Percentiles rank a stretch among this genome's conserved stretches.
These are phyloP conservation scores for Cheilosia scutellata DNA, from an alignment of 2,888 invertebrate species.

Conservation along the genomic window DNA sequence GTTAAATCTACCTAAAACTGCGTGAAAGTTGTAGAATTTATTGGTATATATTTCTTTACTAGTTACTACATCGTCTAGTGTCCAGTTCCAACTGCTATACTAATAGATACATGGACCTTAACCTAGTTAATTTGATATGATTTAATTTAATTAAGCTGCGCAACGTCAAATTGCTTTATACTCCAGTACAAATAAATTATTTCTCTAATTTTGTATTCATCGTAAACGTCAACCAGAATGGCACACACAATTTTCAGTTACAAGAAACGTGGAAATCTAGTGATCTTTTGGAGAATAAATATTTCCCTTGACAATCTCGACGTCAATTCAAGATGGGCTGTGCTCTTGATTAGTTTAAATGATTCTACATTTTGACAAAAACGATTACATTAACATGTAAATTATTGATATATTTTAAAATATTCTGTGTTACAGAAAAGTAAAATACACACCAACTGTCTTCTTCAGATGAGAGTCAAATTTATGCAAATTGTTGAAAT, in stretches of 20 bases:
- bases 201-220: not conserved
- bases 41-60: too few species aligned
- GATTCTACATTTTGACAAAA: not conserved
- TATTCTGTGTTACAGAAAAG: not conserved
- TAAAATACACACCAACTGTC: not conserved
- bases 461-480: not conserved
- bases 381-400: not conserved
- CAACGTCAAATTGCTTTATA: not conserved
- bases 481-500: not conserved
- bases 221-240: not conserved
- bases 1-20: too few species aligned
- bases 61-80: too few species aligned
- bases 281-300: not conserved
- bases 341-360: slow-evolving; percentile 2
- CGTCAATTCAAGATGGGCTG: not conserved
- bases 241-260: not conserved
- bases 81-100: too few species aligned
- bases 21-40: too few species aligned
- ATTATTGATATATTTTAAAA: not conserved
- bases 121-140: too few species aligned
- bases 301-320: not conserved
- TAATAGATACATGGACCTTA: too few species aligned
- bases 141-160: not conserved
- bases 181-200: not conserved
- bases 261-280: not conserved